These are phyloP conservation scores for Portevinia maculata DNA, from an alignment of 2,888 invertebrate genomes.

Conservation along the genomic window DNA sequence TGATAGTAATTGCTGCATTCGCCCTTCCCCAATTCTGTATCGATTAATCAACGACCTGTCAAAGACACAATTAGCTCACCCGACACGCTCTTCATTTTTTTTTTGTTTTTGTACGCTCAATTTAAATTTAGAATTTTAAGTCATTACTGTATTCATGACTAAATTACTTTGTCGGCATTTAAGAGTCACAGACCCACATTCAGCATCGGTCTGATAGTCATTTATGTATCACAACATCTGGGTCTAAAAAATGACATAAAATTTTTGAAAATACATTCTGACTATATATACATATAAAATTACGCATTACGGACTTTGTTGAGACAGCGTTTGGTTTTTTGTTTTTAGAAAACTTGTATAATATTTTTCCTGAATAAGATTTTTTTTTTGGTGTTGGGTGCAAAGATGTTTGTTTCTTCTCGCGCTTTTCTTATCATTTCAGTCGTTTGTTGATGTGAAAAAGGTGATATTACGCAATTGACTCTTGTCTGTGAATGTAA, in stretches of 20 bases:
- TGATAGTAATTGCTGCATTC: background rate
- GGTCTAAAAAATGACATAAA: slow-evolving; percentile 41
- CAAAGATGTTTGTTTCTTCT: slow-evolving; percentile 3
- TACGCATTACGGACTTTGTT: slow-evolving; percentile 13
- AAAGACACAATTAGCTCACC: slow-evolving; percentile 50
- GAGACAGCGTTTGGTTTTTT: background rate
- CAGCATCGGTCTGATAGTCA: slow-evolving; percentile 30
- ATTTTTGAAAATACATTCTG: slow-evolving; percentile 21
- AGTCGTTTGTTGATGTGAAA: slow-evolving; percentile 10
- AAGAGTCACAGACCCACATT: slow-evolving; percentile 18
- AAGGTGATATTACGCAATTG: background rate
- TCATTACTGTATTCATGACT: slow-evolving; percentile 59
- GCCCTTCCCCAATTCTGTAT: background rate
- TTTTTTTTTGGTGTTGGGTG: background rate
- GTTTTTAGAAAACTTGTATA: no score
- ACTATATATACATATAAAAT: background rate
- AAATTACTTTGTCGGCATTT: slow-evolving; percentile 59
- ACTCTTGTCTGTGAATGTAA: background rate
- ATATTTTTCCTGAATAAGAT: no score
- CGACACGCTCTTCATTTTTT: slow-evolving; percentile 30
- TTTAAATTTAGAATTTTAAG: slow-evolving; percentile 62
- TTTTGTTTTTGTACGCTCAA: slow-evolving; percentile 28
- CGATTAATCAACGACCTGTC: slow-evolving; percentile 53
- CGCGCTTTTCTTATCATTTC: slow-evolving; percentile 8
- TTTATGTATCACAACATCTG: slow-evolving; percentile 37